Evolutionary conservation across 2,113 vertebrate genomes (phyloP), one percentile per base, ranked within the genome.

Genomic region (Chloroceryle aenea): DNA sequence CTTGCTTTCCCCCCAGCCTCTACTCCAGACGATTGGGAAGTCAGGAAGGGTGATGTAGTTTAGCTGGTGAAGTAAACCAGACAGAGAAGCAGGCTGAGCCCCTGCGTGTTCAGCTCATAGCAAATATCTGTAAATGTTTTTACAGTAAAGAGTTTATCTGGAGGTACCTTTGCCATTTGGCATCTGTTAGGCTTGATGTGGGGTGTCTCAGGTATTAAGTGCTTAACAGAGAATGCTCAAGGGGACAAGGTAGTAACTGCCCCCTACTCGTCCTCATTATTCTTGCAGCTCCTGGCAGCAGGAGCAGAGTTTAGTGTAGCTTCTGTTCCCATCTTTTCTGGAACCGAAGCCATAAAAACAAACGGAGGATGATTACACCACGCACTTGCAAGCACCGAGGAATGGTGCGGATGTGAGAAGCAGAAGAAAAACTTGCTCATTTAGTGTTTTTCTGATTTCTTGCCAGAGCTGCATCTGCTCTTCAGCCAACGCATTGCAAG

Each of bases 391-490:
- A 82, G 76, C 48, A n/a, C 45, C 0, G 2, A 86, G 89, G 85
- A 71, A 58, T 6, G 76, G 63, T 32, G 42, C 0, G 38, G 93
- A 84, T 93, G 77, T 5, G 36, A 89, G 91, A 27, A 59, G 76
- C 73, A 75, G 80, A 59, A 96, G 36, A 75, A 82, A 92, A 90
- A 14, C 38, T 93, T 87, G 95, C 94, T 95, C 94, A 92, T 81
- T 92, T 95, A 45, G 94, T 73, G 80, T 45, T 93, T 95, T 92
- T 5, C 96, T 95, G 86, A 27, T 43, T 20, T 89, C 64, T 48
- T 96, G 94, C 96, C 95, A 95, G 73, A 74, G 68, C 64, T 84
- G 93, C 89, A 90, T 95, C 93, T 93, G 95, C 83, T 95, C 68
- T 59, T 67, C 23, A 34, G 71, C 90, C 6, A 1, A 62, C 13